phyloP scores from a whole-genome alignment of 2,113 vertebrate genomes.

The Otolemur garnettii region DNA sequence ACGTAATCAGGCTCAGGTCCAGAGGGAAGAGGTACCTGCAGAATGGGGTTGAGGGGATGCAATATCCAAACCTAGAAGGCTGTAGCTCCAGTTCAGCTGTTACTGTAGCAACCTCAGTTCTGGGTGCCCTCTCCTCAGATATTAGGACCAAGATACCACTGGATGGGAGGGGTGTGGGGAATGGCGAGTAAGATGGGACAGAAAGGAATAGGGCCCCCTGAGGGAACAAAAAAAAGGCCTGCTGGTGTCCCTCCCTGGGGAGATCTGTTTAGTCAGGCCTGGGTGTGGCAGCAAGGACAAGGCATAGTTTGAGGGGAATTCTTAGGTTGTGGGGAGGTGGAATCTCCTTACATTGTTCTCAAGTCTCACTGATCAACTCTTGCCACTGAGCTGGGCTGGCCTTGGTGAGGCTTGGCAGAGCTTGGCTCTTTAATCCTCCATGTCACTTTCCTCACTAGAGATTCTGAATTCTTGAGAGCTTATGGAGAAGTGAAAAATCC shows the following conservation, averaged over 20 bases:
- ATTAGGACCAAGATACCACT: constrained; percentile 58
- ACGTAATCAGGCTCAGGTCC: not conserved
- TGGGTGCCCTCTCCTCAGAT: not conserved
- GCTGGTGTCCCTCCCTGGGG: not conserved
- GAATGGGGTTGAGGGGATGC: not conserved
- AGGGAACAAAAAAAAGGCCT: not conserved
- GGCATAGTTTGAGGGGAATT: not conserved
- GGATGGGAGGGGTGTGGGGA: constrained; percentile 22
- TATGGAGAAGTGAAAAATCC: not conserved
- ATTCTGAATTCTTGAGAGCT: not conserved
- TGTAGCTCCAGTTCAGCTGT: constrained; percentile 32
- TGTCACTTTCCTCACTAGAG: not conserved
- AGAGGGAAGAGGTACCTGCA: not conserved
- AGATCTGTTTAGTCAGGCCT: not conserved
- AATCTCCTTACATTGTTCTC: not conserved
- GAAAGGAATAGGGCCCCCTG: not conserved
- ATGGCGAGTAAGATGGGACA: constrained; percentile 17
- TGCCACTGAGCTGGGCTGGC: not conserved
- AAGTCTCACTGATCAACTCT: not conserved
- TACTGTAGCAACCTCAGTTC: constrained; percentile 67
- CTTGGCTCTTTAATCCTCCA: not conserved
- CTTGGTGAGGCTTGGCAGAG: not conserved
- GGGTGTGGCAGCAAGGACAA: not conserved
- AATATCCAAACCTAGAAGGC: constrained; percentile 44
- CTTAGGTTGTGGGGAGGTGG: not conserved